Conservation (phyloP, 2,113 vertebrate genomes). For the Hydrolagus affinis region DNA sequence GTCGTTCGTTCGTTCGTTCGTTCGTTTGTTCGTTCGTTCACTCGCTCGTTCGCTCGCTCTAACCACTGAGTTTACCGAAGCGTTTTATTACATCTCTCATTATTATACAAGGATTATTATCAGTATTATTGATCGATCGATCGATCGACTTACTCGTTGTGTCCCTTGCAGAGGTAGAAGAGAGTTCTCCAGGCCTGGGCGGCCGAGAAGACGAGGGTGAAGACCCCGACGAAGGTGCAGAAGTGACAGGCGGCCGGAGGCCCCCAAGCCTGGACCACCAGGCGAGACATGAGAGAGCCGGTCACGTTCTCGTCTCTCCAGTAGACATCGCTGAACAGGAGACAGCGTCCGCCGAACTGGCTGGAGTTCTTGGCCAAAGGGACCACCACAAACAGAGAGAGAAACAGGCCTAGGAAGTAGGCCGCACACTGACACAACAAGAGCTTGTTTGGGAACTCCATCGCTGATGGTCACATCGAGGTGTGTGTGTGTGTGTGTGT, state of each 20-base stretch:
- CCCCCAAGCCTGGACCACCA: conserved; percentile 62
- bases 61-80: too few species aligned
- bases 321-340: conserved; percentile 57
- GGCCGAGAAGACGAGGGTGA: conserved; percentile 60
- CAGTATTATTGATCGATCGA: too few species aligned
- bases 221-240: conserved; percentile 62
- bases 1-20: too few species aligned
- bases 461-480: too few species aligned
- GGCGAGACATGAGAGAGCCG: conserved; percentile 40
- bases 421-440: conserved; percentile 56
- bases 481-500: neutral
- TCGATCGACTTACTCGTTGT: conserved; percentile 58
- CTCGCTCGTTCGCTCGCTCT: too few species aligned
- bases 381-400: conserved; percentile 58
- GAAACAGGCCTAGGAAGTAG: conserved; percentile 52
- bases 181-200: conserved; percentile 63
- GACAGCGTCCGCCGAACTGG: conserved; percentile 63
- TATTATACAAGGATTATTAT: too few species aligned
- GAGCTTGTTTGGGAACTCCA: conserved; percentile 59
- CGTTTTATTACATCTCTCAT: too few species aligned
- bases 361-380: conserved; percentile 65
- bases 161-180: conserved; percentile 61
- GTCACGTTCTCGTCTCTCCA: conserved; percentile 51
- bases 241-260: conserved; percentile 60
- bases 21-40: too few species aligned